Evolutionary conservation across 2,113 vertebrate genomes (phyloP).

Genomic region (Podarcis raffonei): DNA sequence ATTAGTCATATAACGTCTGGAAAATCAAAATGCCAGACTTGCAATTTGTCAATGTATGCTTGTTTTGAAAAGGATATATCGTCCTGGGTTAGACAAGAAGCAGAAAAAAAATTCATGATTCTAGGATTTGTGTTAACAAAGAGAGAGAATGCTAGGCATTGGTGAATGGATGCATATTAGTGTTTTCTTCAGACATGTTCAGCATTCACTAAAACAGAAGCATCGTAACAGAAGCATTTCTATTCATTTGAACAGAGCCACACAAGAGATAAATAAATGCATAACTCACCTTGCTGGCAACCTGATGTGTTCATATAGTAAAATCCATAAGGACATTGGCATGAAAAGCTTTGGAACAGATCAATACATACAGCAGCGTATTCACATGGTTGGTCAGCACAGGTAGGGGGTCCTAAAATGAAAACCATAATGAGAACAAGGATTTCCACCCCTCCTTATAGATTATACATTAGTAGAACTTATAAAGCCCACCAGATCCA

Average conservation of each 20-base stretch:
- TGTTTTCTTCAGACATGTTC: not conserved
- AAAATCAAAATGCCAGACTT: not conserved
- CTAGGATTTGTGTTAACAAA: not conserved
- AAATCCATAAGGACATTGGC: slow-evolving; percentile 46
- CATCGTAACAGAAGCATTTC: not conserved
- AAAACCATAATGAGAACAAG: not conserved
- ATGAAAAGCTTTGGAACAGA: accelerated
- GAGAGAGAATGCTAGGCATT: not conserved
- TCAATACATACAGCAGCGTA: accelerated
- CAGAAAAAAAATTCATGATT: not conserved
- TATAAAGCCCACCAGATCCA: not conserved
- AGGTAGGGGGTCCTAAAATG: accelerated
- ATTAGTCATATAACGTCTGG: slow-evolving; percentile 17
- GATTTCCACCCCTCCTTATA: not conserved
- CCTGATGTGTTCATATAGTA: accelerated
- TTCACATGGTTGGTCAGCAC: accelerated
- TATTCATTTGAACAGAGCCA: not conserved
- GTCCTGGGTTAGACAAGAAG: not conserved
- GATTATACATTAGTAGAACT: not conserved
- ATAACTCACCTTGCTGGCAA: slow-evolving; percentile 68
- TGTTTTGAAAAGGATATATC: not conserved
- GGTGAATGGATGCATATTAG: not conserved
- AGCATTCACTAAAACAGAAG: not conserved
- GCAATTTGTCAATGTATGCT: not conserved
- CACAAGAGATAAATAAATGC: not conserved